A percentile compares a stretch with the other conserved stretches of the same genome.
Evolutionary conservation across 2,888 invertebrate genomes (phyloP).

Genomic region (Nycteola revayana): DNA sequence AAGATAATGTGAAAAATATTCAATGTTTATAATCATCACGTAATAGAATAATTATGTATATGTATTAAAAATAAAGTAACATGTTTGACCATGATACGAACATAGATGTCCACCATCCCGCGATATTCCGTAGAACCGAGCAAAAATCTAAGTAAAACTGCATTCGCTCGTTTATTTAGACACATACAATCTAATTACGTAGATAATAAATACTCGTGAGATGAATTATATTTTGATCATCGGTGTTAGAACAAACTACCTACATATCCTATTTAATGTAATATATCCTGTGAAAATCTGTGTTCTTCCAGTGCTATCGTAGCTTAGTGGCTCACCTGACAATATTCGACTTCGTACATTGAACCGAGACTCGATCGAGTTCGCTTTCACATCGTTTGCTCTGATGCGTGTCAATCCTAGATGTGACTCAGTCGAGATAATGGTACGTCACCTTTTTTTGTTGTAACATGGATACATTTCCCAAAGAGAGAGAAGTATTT

Average conservation of each 20-base stretch:
- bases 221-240: conserved; percentile 51
- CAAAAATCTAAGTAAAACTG: conserved; percentile 1
- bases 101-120: no score
- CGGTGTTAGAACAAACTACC: conserved; percentile 66
- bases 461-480: conserved; percentile 55
- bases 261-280: conserved; percentile 64
- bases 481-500: conserved; percentile 63
- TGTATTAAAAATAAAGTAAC: no score
- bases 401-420: no score
- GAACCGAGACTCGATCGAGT: no score
- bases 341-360: conserved; percentile 42
- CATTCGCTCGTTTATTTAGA: conserved; percentile 31
- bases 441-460: no score
- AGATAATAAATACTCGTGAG: conserved; percentile 41
- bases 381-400: no score
- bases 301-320: conserved; percentile 72
- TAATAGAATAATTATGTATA: conserved; percentile 27
- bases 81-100: no score
- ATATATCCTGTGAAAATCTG: conserved; percentile 60
- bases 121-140: background rate
- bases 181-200: conserved; percentile 33
- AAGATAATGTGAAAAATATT: conserved; percentile 9
- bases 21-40: conserved; percentile 22
- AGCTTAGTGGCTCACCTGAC: conserved; percentile 64
- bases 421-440: conserved; percentile 3